Percentiles rank a stretch among this genome's conserved stretches.
Conservation (phyloP, 2,797 vertebrate genomes). For the Varecia variegata region DNA sequence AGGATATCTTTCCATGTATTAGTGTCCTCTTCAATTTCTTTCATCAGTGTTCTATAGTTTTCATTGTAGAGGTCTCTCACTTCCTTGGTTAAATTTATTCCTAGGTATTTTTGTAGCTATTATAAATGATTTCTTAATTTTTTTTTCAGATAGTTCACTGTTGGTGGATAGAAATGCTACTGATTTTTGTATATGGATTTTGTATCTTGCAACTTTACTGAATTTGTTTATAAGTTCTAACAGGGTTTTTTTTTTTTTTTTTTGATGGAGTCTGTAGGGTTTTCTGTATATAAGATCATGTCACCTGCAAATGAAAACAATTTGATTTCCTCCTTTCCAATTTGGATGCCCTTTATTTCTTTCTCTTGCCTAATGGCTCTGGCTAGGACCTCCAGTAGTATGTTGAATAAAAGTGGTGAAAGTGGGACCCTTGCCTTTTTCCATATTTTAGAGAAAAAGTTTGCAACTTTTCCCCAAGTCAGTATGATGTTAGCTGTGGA, state of each 20-base stretch:
- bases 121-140: neutral
- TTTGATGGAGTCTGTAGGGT: neutral
- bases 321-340: neutral
- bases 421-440: neutral
- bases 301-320: neutral
- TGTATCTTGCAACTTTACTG: neutral
- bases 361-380: neutral
- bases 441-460: neutral
- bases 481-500: neutral
- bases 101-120: neutral
- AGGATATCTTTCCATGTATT: neutral
- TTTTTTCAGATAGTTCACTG: neutral
- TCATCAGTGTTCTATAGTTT: neutral
- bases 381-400: neutral
- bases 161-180: neutral
- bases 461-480: neutral
- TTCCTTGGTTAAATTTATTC: neutral
- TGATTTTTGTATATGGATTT: neutral
- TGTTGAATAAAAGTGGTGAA: neutral
- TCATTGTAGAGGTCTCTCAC: neutral
- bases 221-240: neutral
- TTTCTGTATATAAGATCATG: neutral
- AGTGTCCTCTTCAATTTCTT: neutral
- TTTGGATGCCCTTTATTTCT: neutral
- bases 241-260: neutral